Evolutionary conservation across 2,113 vertebrate species (phyloP).

Genomic region (Polypterus senegalus): DNA sequence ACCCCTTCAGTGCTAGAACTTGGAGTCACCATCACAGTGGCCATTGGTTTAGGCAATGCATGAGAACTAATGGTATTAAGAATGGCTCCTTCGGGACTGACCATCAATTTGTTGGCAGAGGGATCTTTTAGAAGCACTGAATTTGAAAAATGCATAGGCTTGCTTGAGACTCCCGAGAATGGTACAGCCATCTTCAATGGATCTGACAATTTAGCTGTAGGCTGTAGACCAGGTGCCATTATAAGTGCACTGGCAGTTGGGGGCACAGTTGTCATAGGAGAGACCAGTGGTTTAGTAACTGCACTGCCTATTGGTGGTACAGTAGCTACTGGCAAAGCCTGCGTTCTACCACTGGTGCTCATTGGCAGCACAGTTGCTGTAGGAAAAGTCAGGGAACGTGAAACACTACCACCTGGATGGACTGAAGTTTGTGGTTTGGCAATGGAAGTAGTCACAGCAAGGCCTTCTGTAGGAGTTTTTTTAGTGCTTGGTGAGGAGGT

Average conservation of each 20-base stretch:
- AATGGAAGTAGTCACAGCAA: slow-evolving; percentile 4
- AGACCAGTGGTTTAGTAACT: slow-evolving; percentile 35
- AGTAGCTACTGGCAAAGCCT: slow-evolving; percentile 54
- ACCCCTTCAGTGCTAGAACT: slow-evolving; percentile 39
- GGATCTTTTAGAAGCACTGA: slow-evolving; percentile 45
- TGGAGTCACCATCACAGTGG: slow-evolving; percentile 44
- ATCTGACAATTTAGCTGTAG: slow-evolving; percentile 22
- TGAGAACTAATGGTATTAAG: slow-evolving; percentile 64
- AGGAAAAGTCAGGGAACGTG: slow-evolving; percentile 24
- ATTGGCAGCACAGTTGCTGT: slow-evolving; percentile 60
- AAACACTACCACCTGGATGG: too few species aligned
- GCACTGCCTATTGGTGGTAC: slow-evolving; percentile 49
- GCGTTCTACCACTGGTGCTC: slow-evolving; percentile 37
- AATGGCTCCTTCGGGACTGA: slow-evolving; percentile 78
- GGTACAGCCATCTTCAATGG: slow-evolving; percentile 18
- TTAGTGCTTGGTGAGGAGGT: too few species aligned
- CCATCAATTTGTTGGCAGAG: slow-evolving; percentile 65
- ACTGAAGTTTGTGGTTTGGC: slow-evolving; percentile 21
- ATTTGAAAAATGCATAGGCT: slow-evolving; percentile 27
- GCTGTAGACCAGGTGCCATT: slow-evolving; percentile 27
- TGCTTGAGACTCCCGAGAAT: slow-evolving; percentile 24
- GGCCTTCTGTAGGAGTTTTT: too few species aligned
- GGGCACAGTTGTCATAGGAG: slow-evolving; percentile 29
- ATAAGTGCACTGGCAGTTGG: slow-evolving; percentile 27
- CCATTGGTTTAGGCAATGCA: slow-evolving; percentile 42